phyloP scores from a whole-genome alignment of 2,888 invertebrate genomes.

The Drosophila tanythrix region DNA sequence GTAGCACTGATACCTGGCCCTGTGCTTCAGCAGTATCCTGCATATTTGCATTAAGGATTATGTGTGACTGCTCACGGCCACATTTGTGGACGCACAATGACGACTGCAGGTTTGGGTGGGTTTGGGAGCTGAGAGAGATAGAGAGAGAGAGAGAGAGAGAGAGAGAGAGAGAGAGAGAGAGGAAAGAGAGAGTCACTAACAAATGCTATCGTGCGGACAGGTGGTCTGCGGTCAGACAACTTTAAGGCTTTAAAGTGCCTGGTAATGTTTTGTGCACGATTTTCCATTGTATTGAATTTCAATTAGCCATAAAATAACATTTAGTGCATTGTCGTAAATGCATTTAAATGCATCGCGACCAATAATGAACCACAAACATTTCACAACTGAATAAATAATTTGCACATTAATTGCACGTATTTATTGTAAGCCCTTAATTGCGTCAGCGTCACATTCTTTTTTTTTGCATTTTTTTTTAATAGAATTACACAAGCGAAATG shows the following conservation, averaged over 20 bases:
- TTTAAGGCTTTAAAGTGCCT: conserved; percentile 56
- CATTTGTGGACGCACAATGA: conserved; percentile 44
- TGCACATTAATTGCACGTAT: conserved; percentile 71
- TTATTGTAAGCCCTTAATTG: conserved; percentile 74
- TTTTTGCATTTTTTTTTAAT: neutral
- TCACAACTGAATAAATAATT: conserved; percentile 79
- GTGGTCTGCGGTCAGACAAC: conserved; percentile 51
- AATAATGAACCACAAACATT: conserved; percentile 78
- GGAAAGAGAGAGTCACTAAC: conserved; percentile 45
- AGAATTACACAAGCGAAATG: neutral
- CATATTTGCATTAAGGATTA: conserved; percentile 71
- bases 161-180: too few species aligned
- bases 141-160: neutral
- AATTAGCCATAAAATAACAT: conserved; percentile 68
- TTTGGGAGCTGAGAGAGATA: neutral
- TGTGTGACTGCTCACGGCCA: conserved; percentile 56
- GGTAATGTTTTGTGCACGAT: conserved; percentile 11
- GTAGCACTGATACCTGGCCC: conserved; percentile 29
- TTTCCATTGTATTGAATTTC: conserved; percentile 55
- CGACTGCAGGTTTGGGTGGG: conserved; percentile 12
- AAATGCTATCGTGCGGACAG: conserved; percentile 45
- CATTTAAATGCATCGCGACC: conserved; percentile 56
- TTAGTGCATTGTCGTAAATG: conserved; percentile 35
- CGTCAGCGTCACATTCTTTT: conserved; percentile 36
- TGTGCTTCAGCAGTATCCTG: conserved; percentile 37